These are phyloP conservation scores for Gonatopus flavifemur DNA, from an alignment of 1,140 invertebrate species.

Conservation along the genomic window DNA sequence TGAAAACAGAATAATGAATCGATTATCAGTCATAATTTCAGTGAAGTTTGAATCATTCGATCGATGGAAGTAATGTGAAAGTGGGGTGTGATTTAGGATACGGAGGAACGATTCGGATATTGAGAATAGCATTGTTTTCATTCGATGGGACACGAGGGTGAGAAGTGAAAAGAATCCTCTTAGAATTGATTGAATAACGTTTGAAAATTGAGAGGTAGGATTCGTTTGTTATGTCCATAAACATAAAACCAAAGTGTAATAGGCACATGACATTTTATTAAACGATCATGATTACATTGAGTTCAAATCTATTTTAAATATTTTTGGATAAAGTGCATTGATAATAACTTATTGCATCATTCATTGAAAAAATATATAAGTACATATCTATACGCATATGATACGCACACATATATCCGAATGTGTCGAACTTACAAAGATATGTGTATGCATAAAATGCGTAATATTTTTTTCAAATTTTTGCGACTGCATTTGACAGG, in stretches of 20 bases:
- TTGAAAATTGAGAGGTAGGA: not conserved
- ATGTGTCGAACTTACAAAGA: conserved; percentile 7
- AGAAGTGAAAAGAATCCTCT: no score
- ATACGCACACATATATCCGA: conserved; percentile 13
- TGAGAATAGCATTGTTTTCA: no score
- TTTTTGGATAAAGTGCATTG: conserved; percentile 28
- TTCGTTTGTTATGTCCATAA: no score
- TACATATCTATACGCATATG: conserved; percentile 13
- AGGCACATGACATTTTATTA: conserved; percentile 47
- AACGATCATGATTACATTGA: conserved; percentile 39
- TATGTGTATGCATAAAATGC: conserved; percentile 26
- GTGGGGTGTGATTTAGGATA: no score
- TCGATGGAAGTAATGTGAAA: no score
- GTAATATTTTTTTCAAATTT: conserved; percentile 27
- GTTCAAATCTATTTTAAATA: conserved; percentile 34
- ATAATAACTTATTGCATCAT: conserved; percentile 40
- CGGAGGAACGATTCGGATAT: no score
- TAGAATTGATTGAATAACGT: not conserved
- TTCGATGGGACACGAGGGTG: no score
- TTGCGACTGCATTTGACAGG: conserved; percentile 39
- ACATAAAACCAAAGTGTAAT: conserved; percentile 18
- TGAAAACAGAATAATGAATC: conserved; percentile 6
- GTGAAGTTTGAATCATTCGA: no score
- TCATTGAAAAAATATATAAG: conserved; percentile 43
- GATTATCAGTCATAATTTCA: conserved; percentile 1